These are phyloP conservation scores for Himalopsyche japonica DNA, from an alignment of 2,888 invertebrate species.

Conservation along the genomic window DNA sequence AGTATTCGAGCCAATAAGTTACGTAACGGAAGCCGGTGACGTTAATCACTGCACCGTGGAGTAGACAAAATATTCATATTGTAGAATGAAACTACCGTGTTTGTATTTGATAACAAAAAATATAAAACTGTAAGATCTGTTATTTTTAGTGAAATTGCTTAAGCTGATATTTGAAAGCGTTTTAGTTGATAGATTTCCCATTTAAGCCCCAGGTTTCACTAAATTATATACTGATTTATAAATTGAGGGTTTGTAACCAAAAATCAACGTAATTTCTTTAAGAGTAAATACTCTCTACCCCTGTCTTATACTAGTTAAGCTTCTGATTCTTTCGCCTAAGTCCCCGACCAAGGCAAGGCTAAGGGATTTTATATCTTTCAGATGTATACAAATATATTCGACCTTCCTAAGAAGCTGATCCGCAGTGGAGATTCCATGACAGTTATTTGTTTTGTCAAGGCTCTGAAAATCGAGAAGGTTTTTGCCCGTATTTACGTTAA, in stretches of 20 bases:
- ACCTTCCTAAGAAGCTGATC: background rate
- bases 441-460: slow-evolving; percentile 15
- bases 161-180: no score
- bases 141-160: no score
- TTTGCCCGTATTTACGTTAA: background rate
- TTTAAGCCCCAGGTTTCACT: background rate
- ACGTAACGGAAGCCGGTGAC: no score
- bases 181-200: no score
- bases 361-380: slow-evolving; percentile 3
- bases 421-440: background rate
- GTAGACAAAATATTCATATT: no score
- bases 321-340: background rate
- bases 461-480: background rate
- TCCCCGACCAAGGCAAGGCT: background rate
- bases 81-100: no score
- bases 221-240: background rate
- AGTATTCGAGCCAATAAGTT: no score
- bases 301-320: background rate
- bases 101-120: no score
- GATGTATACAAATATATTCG: slow-evolving; percentile 16
- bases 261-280: background rate
- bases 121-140: no score
- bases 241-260: background rate
- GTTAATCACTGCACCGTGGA: no score
- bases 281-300: background rate